Conservation (phyloP, 2,797 vertebrate genomes). For the Carapus acus region DNA sequence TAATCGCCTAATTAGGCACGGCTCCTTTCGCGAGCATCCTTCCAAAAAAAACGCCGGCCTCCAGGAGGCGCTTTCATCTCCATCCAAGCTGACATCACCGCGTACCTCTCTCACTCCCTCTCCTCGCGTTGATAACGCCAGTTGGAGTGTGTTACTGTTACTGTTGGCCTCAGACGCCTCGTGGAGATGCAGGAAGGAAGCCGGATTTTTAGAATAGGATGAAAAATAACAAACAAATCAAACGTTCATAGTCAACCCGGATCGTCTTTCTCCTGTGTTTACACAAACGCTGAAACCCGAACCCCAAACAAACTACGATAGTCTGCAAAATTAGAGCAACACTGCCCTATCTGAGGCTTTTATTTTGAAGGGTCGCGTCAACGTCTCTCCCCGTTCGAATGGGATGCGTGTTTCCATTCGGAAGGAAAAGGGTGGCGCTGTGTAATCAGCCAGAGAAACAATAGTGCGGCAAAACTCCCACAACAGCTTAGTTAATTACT, state of each 20-base stretch:
- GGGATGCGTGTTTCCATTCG: slow-evolving; percentile 13
- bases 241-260: background rate
- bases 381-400: slow-evolving; percentile 16
- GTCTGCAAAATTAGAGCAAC: background rate
- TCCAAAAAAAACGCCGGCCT: slow-evolving; percentile 37
- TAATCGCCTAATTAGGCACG: slow-evolving; percentile 30
- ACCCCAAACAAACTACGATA: slow-evolving; percentile 4
- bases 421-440: slow-evolving; percentile 50
- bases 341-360: slow-evolving; percentile 5
- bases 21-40: slow-evolving; percentile 28
- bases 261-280: background rate
- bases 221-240: slow-evolving; percentile 1
- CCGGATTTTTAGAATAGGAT: slow-evolving; percentile 3
- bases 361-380: slow-evolving; percentile 11
- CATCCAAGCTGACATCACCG: slow-evolving; percentile 22
- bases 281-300: background rate
- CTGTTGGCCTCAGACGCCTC: slow-evolving; percentile 9
- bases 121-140: slow-evolving; percentile 47
- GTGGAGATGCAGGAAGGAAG: slow-evolving; percentile 19
- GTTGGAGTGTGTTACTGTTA: slow-evolving; percentile 13
- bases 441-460: slow-evolving; percentile 45
- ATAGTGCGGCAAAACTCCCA: slow-evolving; percentile 30
- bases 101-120: slow-evolving; percentile 21
- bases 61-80: slow-evolving; percentile 44
- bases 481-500: slow-evolving; percentile 35